phyloP scores from a whole-genome alignment of 2,797 vertebrate species.

The Megalops cyprinoides region DNA sequence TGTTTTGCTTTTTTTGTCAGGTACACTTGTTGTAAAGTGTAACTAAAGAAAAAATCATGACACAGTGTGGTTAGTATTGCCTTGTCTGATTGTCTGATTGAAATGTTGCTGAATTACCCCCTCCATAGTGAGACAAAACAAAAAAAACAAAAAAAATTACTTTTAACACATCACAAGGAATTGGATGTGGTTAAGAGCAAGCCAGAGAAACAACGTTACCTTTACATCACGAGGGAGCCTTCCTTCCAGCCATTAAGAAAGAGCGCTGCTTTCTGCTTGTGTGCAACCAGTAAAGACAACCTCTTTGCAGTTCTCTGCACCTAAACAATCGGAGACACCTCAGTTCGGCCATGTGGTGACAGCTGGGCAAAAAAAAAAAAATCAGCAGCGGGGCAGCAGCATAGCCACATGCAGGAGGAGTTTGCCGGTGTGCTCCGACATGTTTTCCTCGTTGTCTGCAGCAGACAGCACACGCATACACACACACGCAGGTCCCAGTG shows the following conservation, averaged over 20 bases:
- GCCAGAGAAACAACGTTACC: constrained; percentile 81
- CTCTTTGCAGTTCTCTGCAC: constrained; percentile 95
- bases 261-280: constrained; percentile 88
- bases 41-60: too few species aligned
- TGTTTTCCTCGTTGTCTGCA: neutral
- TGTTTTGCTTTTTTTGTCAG: too few species aligned
- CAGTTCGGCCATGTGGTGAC: constrained; percentile 60
- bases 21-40: too few species aligned
- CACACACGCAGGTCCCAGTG: constrained; percentile 53
- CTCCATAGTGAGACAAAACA: neutral
- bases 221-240: constrained; percentile 80
- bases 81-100: neutral
- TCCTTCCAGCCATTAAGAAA: constrained; percentile 88
- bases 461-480: neutral
- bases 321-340: constrained; percentile 88
- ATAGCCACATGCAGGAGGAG: constrained; percentile 60
- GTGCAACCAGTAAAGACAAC: constrained; percentile 92
- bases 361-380: constrained; percentile 40
- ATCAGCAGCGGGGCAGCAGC: constrained; percentile 60
- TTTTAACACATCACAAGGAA: neutral
- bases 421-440: neutral
- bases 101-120: neutral
- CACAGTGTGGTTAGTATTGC: too few species aligned
- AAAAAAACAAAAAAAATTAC: too few species aligned
- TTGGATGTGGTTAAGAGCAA: constrained; percentile 66